Base-by-base conservation (phyloP, 2,888 invertebrate genomes). In the Auanema freiburgensis region DNA sequence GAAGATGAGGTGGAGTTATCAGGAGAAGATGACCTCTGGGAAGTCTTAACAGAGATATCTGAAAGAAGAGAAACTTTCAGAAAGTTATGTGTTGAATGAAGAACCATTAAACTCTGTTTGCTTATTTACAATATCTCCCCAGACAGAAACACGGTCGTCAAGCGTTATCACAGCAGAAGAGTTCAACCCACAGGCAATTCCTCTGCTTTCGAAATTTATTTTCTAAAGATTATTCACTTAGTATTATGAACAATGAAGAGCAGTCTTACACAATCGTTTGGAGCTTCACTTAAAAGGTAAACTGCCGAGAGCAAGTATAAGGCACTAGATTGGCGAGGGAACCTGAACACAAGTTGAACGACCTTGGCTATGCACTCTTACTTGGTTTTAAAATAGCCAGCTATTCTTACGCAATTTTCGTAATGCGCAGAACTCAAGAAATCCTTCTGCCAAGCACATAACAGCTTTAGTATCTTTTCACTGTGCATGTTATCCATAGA, bases 81-180 rank as follows among this genome's bases (percentile, higher is more conserved):
- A n/a, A n/a, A n/a, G n/a, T n/a, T n/a, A n/a, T n/a, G n/a, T n/a
- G n/a, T n/a, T n/a, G n/a, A n/a, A n/a, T 33, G 33, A 8, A 33
- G 8, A 33, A 33, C 33, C 33, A 33, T 33, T 33, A 33, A 33
- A 33, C 3, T 33, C 33, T 14, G 72, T 59, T 33, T 65, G 69
- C 0, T 71, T 68, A 43, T 77, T 78, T 12, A 69, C 70, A 49
- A 79, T 76, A 61, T 76, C 76, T 18, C 79, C 79, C 78, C 78
- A 79, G 33, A 77, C 63, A 49, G 71, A 57, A 18, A 76, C 50
- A n/a, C 69, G 66, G 33, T 72, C 70, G 52, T 79, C 77, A 40
- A 73, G 74, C 10, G 66, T 58, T 41, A 79, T 69, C 4, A 67
- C 70, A 1, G 66, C 74, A 5, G 74, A 66, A 63, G 71, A 76